Evolutionary conservation across 2,797 vertebrate genomes (phyloP).

Genomic region (Lepus townsendii): DNA sequence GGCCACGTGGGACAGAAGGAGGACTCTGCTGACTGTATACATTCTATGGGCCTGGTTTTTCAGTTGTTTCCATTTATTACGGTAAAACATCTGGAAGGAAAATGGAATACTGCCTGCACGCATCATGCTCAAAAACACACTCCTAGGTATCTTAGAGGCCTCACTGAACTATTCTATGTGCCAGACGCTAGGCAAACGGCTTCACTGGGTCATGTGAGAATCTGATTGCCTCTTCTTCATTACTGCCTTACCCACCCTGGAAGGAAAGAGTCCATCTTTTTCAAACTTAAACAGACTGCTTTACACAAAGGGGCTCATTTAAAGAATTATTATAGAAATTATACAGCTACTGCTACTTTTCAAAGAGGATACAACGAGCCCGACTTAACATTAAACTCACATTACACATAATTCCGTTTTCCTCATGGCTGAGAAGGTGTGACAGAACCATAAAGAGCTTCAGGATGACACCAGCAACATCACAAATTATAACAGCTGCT

Average conservation of each 20-base stretch:
- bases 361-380: conserved; percentile 57
- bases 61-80: not conserved
- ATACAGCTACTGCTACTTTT: conserved; percentile 48
- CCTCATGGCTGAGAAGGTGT: conserved; percentile 1
- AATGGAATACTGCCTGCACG: not conserved
- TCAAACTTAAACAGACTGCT: not conserved
- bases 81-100: not conserved
- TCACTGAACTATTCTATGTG: accelerated
- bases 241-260: not conserved
- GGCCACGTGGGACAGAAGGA: not conserved
- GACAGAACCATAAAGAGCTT: not conserved
- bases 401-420: conserved; percentile 23
- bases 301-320: conserved; percentile 39
- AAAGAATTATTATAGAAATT: conserved; percentile 56
- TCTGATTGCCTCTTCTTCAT: not conserved
- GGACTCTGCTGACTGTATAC: not conserved
- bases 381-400: conserved; percentile 13
- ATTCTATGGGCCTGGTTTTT: not conserved
- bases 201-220: not conserved
- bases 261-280: not conserved
- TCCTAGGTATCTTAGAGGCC: not conserved
- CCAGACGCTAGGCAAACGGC: not conserved
- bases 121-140: not conserved
- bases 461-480: not conserved
- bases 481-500: not conserved